Conservation (phyloP, 23 tunicate species). For the Aplidium turbinatum region DNA sequence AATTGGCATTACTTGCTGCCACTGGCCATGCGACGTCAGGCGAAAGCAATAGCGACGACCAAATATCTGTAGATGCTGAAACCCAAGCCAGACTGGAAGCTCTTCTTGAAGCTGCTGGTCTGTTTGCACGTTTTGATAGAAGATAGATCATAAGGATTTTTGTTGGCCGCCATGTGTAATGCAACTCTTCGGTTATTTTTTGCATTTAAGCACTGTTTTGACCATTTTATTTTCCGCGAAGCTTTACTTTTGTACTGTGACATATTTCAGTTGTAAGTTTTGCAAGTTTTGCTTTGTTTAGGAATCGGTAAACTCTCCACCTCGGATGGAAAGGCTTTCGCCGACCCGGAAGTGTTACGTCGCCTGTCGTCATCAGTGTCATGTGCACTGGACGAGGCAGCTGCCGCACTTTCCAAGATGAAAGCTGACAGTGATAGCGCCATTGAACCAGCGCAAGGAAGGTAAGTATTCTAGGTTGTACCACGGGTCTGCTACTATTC, state of each 20-base stretch:
- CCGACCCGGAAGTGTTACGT: conserved; percentile 86
- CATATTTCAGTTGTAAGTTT: neutral
- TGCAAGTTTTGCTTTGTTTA: conserved; percentile 9
- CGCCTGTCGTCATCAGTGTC: conserved; percentile 81
- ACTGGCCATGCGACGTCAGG: conserved; percentile 40
- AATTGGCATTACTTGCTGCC: conserved; percentile 55
- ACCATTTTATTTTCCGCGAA: no score
- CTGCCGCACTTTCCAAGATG: conserved; percentile 48
- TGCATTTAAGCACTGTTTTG: no score
- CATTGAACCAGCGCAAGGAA: conserved; percentile 24
- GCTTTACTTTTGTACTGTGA: neutral
- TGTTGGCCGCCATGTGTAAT: no score
- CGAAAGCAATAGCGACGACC: conserved; percentile 59
- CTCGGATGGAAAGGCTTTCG: conserved; percentile 88
- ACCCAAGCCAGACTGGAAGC: conserved; percentile 91
- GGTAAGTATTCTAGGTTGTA: neutral
- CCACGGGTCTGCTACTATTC: neutral
- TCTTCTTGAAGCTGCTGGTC: conserved; percentile 88
- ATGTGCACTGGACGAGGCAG: conserved; percentile 91
- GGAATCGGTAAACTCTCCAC: conserved; percentile 93
- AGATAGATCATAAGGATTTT: no score
- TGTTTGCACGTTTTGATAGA: neutral
- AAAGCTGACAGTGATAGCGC: conserved; percentile 30
- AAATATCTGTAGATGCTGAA: conserved; percentile 77
- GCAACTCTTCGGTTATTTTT: no score